phyloP scores from a whole-genome alignment of 2,888 invertebrate genomes.

The Plusia festucae region DNA sequence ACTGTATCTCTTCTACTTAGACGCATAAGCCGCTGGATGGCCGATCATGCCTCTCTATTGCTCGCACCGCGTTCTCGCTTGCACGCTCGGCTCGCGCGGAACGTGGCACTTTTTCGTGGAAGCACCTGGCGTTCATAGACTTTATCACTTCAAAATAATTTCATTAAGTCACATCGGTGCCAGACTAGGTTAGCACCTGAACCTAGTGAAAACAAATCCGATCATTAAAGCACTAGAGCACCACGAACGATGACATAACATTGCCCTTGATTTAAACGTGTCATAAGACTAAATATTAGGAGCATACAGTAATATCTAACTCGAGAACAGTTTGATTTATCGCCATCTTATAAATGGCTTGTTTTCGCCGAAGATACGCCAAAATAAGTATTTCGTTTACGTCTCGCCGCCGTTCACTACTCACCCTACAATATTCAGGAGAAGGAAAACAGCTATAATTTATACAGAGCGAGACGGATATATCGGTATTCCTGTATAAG shows the following conservation, averaged over 20 bases:
- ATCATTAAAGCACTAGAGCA: too few species aligned
- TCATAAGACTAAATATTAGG: slow-evolving; percentile 34
- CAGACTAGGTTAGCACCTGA: too few species aligned
- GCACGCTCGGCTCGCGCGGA: too few species aligned
- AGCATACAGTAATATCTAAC: slow-evolving; percentile 46
- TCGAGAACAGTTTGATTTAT: slow-evolving; percentile 75
- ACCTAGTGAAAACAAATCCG: too few species aligned
- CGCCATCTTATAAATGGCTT: slow-evolving; percentile 78
- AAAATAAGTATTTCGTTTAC: slow-evolving; percentile 82
- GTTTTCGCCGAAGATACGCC: slow-evolving; percentile 79
- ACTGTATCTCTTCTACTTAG: too few species aligned
- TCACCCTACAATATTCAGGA: slow-evolving; percentile 74
- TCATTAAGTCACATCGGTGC: too few species aligned
- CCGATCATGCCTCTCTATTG: too few species aligned
- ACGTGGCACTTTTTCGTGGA: too few species aligned
- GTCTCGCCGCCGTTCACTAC: slow-evolving; percentile 68
- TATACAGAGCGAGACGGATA: slow-evolving; percentile 71
- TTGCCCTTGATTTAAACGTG: slow-evolving; percentile 20
- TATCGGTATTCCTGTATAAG: slow-evolving; percentile 56
- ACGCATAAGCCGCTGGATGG: too few species aligned
- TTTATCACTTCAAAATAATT: too few species aligned
- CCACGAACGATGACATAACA: background rate
- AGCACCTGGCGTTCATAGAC: too few species aligned
- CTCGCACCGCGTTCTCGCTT: too few species aligned
- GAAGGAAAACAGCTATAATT: slow-evolving; percentile 83